Conservation (phyloP, 92 coral and sea anemone species). For the Bergia sp. region DNA sequence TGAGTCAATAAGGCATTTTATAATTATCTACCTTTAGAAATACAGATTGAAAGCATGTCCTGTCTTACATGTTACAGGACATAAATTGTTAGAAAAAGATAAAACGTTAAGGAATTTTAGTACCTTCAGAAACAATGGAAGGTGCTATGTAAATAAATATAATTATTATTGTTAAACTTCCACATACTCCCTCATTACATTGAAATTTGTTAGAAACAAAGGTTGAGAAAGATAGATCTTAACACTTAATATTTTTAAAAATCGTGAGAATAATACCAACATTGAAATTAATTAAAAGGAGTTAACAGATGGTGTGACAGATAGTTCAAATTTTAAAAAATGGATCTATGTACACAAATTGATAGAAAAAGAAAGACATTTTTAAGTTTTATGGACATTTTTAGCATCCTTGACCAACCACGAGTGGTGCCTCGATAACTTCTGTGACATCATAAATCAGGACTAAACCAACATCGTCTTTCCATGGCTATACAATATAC, state of each 20-base stretch:
- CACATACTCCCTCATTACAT: not conserved
- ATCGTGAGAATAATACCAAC: not conserved
- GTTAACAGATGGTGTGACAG: not conserved
- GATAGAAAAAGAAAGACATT: not conserved
- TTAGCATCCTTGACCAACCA: not conserved
- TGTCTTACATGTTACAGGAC: not conserved
- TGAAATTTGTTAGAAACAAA: not conserved
- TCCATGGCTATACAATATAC: not conserved
- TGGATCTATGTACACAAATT: not conserved
- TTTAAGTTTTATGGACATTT: not conserved
- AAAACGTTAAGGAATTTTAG: not conserved
- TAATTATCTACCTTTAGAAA: not conserved
- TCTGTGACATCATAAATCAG: not conserved
- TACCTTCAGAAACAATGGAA: not conserved
- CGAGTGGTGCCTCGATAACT: not conserved
- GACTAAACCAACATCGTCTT: not conserved
- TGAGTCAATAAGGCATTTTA: not conserved
- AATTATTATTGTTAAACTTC: not conserved
- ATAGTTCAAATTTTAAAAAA: not conserved
- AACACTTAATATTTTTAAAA: not conserved
- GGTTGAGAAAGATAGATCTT: not conserved
- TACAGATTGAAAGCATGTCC: not conserved
- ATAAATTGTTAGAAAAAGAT: not conserved
- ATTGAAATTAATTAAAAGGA: not conserved
- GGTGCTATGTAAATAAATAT: not conserved